Base-by-base conservation (phyloP, 2,888 invertebrate species). In the Mallateleia sp. region DNA sequence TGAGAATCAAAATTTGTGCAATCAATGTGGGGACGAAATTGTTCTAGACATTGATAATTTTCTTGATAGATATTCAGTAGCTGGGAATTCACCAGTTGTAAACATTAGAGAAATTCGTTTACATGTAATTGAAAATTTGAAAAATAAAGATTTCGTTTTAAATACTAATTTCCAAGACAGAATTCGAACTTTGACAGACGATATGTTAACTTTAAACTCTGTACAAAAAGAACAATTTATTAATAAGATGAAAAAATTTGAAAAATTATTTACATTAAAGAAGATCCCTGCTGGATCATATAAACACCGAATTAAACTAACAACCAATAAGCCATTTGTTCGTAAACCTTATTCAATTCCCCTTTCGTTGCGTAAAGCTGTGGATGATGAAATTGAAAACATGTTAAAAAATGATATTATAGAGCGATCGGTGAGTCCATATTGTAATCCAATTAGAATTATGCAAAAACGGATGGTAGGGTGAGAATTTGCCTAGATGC, bases 401-500 rank as follows among this genome's bases (percentile, higher is more conserved):
- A 90, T 93, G 90, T 62, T 92, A 24, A 38, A 88, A 1, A 56
- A 85, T 20, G 91, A 91, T 7, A 90, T 93, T 15, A 92, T 93
- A 24, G 89, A 89, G 62, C 42, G 90, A 45, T 89, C 88, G 77
- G 83, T 88, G 1, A 91, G 90, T 20, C 78, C 88, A 0, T 93
- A 88, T 85, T 84, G 90, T 5, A 92, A 91, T 66, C 93, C 93
- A 1, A 62, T 47, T 4, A 3, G 47, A 47, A 47, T 47, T 14
- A 18, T 47, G 18, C 18, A 47, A 18, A 47, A 64, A 91, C 91
- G 45, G 92, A 93, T 69, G 91, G 91, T 5, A 66, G 88, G 14
- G 80, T 91, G 2, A 58, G 92, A 24, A 67, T 92, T 25, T 90
- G 92, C 82, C 74, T 92, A 45, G 91, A 93, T 83, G 93, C 93